A percentile compares a stretch with the other conserved stretches of the same genome.
phyloP scores from a whole-genome alignment of 2,888 invertebrate genomes.

The Himalopsyche japonica region DNA sequence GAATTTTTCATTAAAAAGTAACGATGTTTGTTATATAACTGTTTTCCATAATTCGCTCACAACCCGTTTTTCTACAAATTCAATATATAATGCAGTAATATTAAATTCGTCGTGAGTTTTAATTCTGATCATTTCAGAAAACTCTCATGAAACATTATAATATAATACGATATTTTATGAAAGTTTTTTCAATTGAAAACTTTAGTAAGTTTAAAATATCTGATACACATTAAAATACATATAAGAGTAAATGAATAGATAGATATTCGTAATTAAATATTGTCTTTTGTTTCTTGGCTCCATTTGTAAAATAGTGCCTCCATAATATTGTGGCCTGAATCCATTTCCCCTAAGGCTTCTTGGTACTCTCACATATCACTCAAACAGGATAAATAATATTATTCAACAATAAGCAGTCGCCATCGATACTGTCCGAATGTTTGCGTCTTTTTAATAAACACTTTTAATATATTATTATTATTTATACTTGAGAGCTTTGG shows the following conservation, averaged over 20 bases:
- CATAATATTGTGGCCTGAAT: neutral
- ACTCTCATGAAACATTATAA: too few species aligned
- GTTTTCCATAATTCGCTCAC: too few species aligned
- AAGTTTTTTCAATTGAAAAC: too few species aligned
- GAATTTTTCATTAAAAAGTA: too few species aligned
- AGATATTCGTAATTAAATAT: neutral
- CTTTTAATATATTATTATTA: neutral
- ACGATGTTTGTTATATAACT: too few species aligned
- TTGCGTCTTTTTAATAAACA: neutral
- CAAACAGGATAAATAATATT: neutral
- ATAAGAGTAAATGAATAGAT: neutral
- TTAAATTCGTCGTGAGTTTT: too few species aligned
- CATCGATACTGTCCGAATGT: neutral
- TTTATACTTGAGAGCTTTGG: neutral
- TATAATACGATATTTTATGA: too few species aligned
- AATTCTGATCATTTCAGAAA: too few species aligned
- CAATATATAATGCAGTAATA: too few species aligned
- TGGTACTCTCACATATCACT: neutral
- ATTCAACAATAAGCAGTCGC: neutral
- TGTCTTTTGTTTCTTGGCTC: neutral
- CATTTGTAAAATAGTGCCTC: neutral
- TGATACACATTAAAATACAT: neutral
- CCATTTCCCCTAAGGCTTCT: neutral
- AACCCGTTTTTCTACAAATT: too few species aligned
- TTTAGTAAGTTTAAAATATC: neutral